Base-by-base conservation (phyloP, 2,113 vertebrate genomes). In the Brachionichthys hirsutus region DNA sequence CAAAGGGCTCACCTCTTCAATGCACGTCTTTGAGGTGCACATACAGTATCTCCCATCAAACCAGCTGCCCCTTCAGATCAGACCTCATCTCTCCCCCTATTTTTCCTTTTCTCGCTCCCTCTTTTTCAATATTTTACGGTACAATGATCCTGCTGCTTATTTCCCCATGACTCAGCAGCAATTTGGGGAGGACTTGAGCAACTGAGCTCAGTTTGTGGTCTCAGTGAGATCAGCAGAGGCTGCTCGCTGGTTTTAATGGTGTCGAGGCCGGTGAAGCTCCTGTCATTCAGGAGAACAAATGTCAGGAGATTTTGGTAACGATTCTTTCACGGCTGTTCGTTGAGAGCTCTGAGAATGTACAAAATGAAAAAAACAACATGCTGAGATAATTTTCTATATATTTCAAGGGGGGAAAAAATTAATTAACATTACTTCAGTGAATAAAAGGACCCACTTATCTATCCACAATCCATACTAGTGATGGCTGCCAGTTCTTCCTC, bases 141-240 rank as follows among this genome's bases (percentile, higher is more conserved):
- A 45, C 65, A 53, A 78, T 74, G 62, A 71, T 62, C 22, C 59
- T 13, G 34, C 52, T 1, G 42, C 68, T 80, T 49, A 54, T 70
- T 80, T 80, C 54, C 54, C 59, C 74, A 62, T 73, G 73, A 85
- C 66, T 80, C 85, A 78, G 71, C 76, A 65, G 58, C 41, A 16
- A 42, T 78, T 81, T 87, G 48, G 43, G 19, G 54, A 66, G 53
- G 65, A 59, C 49, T 41, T 61, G 6, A 54, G 43, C 1, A 53
- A 44, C 40, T 44, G 38, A 52, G 58, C 41, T 47, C 52, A 36
- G 12, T 70, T 62, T 76, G 59, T 78, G 64, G 49, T 71, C 65
- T 79, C 70, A 73, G 77, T 81, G 51, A 59, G 63, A 56, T 71
- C 50, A 53, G 62, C 9, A 16, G 40, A 63, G 20, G 41, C 41